These are phyloP conservation scores for Tringa solitaria DNA, from an alignment of 2,113 vertebrate genomes.

Conservation along the genomic window DNA sequence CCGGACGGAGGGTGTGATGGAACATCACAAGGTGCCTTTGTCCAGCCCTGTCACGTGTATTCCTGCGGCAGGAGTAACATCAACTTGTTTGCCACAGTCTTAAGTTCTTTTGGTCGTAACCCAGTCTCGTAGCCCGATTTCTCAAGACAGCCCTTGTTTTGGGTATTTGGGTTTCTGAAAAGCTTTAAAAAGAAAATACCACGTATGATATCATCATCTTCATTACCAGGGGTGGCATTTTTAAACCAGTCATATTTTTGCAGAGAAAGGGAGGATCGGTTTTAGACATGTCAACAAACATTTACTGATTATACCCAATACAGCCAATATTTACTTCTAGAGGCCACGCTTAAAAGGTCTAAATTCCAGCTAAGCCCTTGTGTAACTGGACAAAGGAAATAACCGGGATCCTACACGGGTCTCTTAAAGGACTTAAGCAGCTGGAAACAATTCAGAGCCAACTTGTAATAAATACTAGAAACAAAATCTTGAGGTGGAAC, in stretches of 20 bases:
- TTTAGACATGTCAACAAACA: not conserved
- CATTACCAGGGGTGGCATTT: not conserved
- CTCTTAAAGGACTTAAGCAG: not conserved
- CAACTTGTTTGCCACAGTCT: not conserved
- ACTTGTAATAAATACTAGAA: not conserved
- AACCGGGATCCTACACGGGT: not conserved
- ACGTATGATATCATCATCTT: not conserved
- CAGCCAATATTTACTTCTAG: conserved; percentile 16
- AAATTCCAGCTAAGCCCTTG: not conserved
- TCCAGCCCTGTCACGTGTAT: not conserved
- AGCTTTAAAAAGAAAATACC: not conserved
- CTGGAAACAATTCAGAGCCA: not conserved
- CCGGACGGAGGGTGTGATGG: not conserved
- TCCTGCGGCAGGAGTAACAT: not conserved
- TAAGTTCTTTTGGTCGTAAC: not conserved
- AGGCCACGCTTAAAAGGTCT: not conserved
- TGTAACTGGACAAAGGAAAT: not conserved
- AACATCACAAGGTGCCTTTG: not conserved
- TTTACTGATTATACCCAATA: not conserved
- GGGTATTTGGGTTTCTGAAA: not conserved
- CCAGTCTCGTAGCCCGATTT: not conserved
- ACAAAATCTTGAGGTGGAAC: not conserved
- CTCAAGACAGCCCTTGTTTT: not conserved
- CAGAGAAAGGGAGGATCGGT: not conserved
- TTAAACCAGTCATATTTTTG: not conserved